Base-by-base conservation (phyloP, 2,888 invertebrate genomes). In the Conus canariensis region DNA sequence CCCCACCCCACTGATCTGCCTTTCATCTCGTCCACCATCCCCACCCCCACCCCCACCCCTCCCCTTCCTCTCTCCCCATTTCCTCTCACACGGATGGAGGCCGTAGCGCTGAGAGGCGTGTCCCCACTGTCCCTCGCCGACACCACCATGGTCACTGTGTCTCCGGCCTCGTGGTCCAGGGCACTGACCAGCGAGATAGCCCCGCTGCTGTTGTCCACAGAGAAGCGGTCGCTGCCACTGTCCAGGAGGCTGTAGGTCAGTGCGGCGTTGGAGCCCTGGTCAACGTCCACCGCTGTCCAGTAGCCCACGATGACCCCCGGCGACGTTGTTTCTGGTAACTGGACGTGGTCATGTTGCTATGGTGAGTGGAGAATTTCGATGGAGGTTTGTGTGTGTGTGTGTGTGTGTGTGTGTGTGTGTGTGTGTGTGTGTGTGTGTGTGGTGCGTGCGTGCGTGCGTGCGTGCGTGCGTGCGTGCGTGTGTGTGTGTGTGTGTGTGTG, bases 231-330 rank as follows among this genome's bases (percentile, higher is more conserved):
- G 10, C 87, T 91, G 25, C 74, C 86, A 85, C 92, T 92, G 56
- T 93, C 93, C 19, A 77, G 22, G 25, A 94, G 92, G 19, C 58
- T 10, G 88, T 91, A 93, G 10, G 87, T 86, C 16, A 94, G 60
- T 3, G 86, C 70, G 22, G 91, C 93, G 87, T 94, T 94, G 10
- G 56, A 56, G 0, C 92, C 92, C 8, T n/a, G 30, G 88, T 94
- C 94, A 10, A 19, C 6, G 89, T 94, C 94, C 30, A 91, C 91
- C 2, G 92, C 94, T 58, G 89, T 25, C 10, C 93, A 88, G 22
- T 56, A 82, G 22, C 60, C 85, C 1, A 93, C 80, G 19, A 92
- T 19, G 2, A 80, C 60, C 19, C 91, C 88, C 3, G 67, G 88
- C 5, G 89, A 45, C 0, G 88, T 2, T 91, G 82, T 19, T 87